phyloP scores from a whole-genome alignment of 2,113 vertebrate genomes.

The Alosa alosa region DNA sequence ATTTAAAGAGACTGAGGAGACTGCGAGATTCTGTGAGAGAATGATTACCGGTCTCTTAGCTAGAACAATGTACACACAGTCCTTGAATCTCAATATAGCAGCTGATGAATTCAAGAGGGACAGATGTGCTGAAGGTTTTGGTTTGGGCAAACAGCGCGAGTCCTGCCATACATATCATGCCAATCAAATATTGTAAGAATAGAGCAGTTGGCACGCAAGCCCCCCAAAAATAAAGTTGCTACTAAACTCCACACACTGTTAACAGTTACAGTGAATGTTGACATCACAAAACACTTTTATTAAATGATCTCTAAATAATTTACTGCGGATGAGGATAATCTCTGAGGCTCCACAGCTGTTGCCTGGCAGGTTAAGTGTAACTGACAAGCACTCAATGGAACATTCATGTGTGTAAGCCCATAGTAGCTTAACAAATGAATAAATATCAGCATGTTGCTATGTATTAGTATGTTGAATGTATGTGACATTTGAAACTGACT shows the following conservation, averaged over 20 bases:
- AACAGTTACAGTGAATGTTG: neutral
- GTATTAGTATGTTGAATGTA: too few relatives aligned
- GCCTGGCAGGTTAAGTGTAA: neutral
- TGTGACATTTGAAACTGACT: too few relatives aligned
- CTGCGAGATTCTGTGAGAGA: neutral
- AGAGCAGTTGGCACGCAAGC: neutral
- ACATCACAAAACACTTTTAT: neutral
- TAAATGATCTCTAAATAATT: constrained; percentile 12
- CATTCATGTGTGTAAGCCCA: neutral
- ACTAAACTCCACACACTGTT: neutral
- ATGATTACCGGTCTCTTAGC: neutral
- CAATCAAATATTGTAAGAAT: neutral
- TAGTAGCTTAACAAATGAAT: neutral
- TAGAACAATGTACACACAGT: neutral
- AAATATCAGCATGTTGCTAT: too few relatives aligned
- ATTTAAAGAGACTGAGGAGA: neutral
- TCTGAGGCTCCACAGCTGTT: neutral
- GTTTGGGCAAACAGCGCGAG: neutral
- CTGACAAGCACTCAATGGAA: neutral
- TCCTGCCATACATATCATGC: neutral
- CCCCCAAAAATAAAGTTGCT: neutral
- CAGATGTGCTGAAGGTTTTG: neutral
- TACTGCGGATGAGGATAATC: neutral
- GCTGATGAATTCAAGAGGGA: neutral
- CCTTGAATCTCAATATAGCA: neutral